phyloP scores from a whole-genome alignment of 1,140 invertebrate species.

The Adoxophyes honmai region DNA sequence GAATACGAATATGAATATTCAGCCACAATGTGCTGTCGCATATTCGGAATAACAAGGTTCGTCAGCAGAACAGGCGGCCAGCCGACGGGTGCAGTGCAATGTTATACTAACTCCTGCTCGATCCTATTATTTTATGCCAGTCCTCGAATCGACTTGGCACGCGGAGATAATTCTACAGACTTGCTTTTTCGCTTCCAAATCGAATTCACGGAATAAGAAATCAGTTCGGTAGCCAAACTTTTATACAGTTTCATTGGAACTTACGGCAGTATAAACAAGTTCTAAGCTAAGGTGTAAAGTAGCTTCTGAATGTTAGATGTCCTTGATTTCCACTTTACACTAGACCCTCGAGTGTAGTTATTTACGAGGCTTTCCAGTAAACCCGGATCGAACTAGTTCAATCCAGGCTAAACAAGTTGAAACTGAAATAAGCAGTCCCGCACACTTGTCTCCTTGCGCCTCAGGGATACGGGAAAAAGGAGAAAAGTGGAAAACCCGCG shows the following conservation, averaged over 20 bases:
- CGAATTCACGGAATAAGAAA: neutral
- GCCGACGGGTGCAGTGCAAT: too few relatives aligned
- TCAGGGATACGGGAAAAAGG: conserved; percentile 44
- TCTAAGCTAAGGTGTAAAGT: conserved; percentile 19
- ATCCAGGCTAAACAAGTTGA: conserved; percentile 59
- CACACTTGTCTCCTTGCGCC: conserved; percentile 54
- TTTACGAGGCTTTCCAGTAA: conserved; percentile 35
- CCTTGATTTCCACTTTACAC: conserved; percentile 17
- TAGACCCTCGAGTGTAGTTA: conserved; percentile 16
- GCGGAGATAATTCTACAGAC: conserved; percentile 25
- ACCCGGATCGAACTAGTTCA: conserved; percentile 51
- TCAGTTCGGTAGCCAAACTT: neutral
- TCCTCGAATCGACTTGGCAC: conserved; percentile 39
- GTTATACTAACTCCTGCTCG: neutral
- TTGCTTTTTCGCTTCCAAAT: neutral
- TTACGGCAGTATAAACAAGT: neutral
- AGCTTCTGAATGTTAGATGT: conserved; percentile 10
- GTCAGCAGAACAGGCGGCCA: conserved; percentile 45
- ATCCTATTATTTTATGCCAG: conserved; percentile 35
- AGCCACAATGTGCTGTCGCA: conserved; percentile 34
- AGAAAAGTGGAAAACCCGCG: conserved; percentile 38
- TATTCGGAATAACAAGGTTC: conserved; percentile 62
- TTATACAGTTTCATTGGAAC: neutral
- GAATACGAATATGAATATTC: conserved; percentile 61
- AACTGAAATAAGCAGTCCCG: conserved; percentile 57